Evolutionary conservation across 2,797 vertebrate genomes (phyloP), one percentile per base, ranked within the genome.

Genomic region (Sebastes matsubarae): DNA sequence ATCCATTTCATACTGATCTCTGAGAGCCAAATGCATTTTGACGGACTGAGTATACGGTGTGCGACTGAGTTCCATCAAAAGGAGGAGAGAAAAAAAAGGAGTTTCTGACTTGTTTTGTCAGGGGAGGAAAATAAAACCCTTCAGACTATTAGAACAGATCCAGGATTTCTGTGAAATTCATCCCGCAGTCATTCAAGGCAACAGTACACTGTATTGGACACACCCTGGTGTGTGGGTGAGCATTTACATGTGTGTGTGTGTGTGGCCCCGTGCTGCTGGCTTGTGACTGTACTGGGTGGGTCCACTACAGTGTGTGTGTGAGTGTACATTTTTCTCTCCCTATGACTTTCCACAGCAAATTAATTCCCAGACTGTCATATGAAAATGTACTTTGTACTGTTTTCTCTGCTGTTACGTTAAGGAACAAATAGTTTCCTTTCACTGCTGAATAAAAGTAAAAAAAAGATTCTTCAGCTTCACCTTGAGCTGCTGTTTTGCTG

Each of bases 171-270:
- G 79, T 3, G 75, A 87, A 92, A 85, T 85, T 77, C 68, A 22
- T 82, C 59, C 86, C 29, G 8, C 77, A 65, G 83, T 79, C 58
- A 54, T 86, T 81, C 63, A 80, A 76, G 77, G 86, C 75, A 88
- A 84, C 82, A 70, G 80, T 55, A 70, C 75, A 80, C 73, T 77
- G 78, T 72, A 74, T 13, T 30, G 87, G 91, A 92, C 91, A 90
- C 90, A 88, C 93, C 93, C 94, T 76, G 82, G 83, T 79, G 81
- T 89, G 80, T 89, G 86, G 34, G 20, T 71, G 74, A 58, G 54
- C 32, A 75, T 79, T 86, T 88, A 84, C 89, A 87, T 87, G 90
- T 22, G n/a, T 70, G 73, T 61, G 54, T 76, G 87, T 87, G 86
- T 90, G 89, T 88, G 90, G 86, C 81, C 85, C 72, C 24, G 60